phyloP scores from a whole-genome alignment of 2,888 invertebrate species.

The Synanthedon tipuliformis region DNA sequence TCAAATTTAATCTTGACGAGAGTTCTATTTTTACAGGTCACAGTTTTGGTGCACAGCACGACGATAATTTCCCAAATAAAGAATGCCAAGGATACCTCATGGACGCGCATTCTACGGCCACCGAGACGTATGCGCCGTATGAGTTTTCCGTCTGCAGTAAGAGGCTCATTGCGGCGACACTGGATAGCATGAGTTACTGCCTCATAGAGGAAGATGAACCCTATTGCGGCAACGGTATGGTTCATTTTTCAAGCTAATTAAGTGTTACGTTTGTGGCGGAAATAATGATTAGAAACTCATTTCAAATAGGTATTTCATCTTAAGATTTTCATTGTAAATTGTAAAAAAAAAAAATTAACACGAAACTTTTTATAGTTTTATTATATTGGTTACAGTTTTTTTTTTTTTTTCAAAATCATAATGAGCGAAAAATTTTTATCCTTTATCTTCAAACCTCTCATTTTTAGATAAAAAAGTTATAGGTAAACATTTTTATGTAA shows the following conservation, averaged over 20 bases:
- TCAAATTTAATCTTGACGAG: neutral
- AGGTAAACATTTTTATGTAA: too few relatives aligned
- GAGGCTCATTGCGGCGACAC: slow-evolving; percentile 46
- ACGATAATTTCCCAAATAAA: slow-evolving; percentile 49
- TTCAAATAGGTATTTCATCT: too few relatives aligned
- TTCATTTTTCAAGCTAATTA: neutral
- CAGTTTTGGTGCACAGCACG: slow-evolving; percentile 68
- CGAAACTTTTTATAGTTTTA: too few relatives aligned
- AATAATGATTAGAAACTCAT: too few relatives aligned
- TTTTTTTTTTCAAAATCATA: too few relatives aligned
- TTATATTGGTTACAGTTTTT: too few relatives aligned
- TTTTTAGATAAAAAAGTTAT: too few relatives aligned
- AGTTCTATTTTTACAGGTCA: slow-evolving; percentile 34
- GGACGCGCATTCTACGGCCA: slow-evolving; percentile 52
- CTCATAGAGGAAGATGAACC: slow-evolving; percentile 44
- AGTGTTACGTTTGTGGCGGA: neutral
- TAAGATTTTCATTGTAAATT: too few relatives aligned
- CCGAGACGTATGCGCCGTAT: slow-evolving; percentile 30
- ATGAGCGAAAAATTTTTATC: too few relatives aligned
- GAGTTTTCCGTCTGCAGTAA: slow-evolving; percentile 66
- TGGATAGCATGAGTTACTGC: slow-evolving; percentile 63
- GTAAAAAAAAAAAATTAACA: too few relatives aligned
- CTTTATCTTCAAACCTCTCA: too few relatives aligned
- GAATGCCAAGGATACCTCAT: slow-evolving; percentile 58
- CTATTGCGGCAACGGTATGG: slow-evolving; percentile 66